Evolutionary conservation across 2,113 vertebrate genomes (phyloP), one percentile per base, ranked within the genome.

Genomic region (Cynopterus brachyotis): DNA sequence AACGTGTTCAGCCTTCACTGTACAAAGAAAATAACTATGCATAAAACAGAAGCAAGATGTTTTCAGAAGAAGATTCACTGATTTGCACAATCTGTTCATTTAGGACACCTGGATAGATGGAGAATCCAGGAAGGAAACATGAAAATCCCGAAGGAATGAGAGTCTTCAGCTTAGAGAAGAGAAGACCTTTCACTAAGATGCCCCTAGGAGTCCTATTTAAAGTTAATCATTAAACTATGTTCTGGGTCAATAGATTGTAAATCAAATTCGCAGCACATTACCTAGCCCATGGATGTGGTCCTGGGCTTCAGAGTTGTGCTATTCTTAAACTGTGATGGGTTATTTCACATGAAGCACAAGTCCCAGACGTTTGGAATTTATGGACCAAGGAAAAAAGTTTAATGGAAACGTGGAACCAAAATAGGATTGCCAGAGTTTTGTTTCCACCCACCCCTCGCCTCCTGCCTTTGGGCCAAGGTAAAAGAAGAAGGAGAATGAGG

Each of bases 1-100:
- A 95, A 94, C 93, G 96, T 88, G 76, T 96, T 72, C 92, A 92
- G 96, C 96, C 96, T 98, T 98, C 97, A 95, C 89, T 92, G 67
- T 92, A 95, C 94, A 90, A 96, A 97, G 92, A 98, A 97, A 95
- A 93, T 78, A 93, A 96, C 64, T 88, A 86, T 92, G 55, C 85
- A 53, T 93, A 87, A 96, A 97, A 96, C 96, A 96, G 76, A 97
- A 91, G 60, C 96, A 89, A 98, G 95, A 20, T 55, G 84, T 85
- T 57, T 97, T 93, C 84, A 89, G 89, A 82, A 97, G 87, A 96
- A 93, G 97, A 89, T 93, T 89, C 96, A 94, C 94, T 96, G 79
- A 96, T 97, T 96, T 96, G 79, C 92, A 80, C 85, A 67, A 97
- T 96, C 93, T 95, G 75, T 87, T 62, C 57, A 91, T 95, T 93